phyloP scores from a whole-genome alignment of 2,113 vertebrate genomes.

The Naja naja region DNA sequence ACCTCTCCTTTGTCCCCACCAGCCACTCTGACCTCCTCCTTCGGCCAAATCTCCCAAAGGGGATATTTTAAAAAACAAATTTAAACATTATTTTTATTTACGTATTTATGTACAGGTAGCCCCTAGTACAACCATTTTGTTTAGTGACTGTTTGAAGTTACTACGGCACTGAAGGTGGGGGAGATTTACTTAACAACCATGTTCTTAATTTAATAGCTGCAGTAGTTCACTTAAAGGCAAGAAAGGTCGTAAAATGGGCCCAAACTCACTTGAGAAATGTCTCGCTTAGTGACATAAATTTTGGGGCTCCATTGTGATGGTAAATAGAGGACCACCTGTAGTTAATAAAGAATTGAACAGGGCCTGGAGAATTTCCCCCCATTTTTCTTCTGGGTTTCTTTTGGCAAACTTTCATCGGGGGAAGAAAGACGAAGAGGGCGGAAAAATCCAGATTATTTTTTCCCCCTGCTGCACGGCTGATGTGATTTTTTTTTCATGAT shows the following conservation, averaged over 20 bases:
- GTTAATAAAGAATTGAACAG: not conserved
- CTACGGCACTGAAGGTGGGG: too few species aligned
- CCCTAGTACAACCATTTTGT: fast-evolving
- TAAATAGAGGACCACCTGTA: not conserved
- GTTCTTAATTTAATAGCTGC: not conserved
- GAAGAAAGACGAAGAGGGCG: not conserved
- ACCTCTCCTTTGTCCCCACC: conserved; percentile 43
- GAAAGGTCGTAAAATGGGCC: too few species aligned
- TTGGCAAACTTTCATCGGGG: not conserved
- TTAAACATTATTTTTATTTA: too few species aligned
- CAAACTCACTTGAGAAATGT: too few species aligned
- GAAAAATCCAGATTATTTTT: not conserved
- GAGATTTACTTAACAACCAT: not conserved
- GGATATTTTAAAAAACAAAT: conserved; percentile 26
- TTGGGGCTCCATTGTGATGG: not conserved
- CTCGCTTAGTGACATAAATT: not conserved
- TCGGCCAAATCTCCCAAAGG: conserved; percentile 57
- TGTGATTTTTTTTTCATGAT: not conserved
- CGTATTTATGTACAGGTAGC: not conserved
- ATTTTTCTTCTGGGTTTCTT: not conserved
- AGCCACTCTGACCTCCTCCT: conserved; percentile 48
- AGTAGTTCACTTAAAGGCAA: not conserved
- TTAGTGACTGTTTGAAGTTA: not conserved
- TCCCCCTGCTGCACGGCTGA: fast-evolving
- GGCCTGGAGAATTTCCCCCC: not conserved